A percentile compares a stretch with the other conserved stretches of the same genome.
Evolutionary conservation across 2,888 invertebrate species (phyloP).

Genomic region (Pinctada fucata): DNA sequence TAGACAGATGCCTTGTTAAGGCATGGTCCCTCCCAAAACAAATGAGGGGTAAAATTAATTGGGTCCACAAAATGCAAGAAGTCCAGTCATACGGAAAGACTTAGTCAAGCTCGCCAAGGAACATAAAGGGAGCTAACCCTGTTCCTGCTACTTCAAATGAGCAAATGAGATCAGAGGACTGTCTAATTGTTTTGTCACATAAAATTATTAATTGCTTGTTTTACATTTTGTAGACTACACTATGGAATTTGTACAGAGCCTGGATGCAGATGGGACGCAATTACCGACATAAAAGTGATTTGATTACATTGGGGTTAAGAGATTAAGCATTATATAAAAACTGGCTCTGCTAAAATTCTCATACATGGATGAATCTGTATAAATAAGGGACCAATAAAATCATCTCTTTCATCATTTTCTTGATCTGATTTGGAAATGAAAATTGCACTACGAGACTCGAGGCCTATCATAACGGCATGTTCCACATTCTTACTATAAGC

Average conservation of each 20-base stretch:
- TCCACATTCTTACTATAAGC: too few relatives aligned
- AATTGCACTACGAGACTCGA: neutral
- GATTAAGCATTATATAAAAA: neutral
- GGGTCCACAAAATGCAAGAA: slow-evolving; percentile 27
- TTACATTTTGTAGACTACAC: slow-evolving; percentile 13
- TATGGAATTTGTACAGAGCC: neutral
- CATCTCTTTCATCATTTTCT: neutral
- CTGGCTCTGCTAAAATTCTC: neutral
- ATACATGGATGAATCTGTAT: neutral
- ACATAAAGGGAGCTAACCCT: slow-evolving; percentile 34
- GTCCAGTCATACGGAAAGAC: slow-evolving; percentile 24
- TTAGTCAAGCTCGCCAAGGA: slow-evolving; percentile 18
- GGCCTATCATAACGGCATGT: too few relatives aligned
- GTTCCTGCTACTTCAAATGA: slow-evolving; percentile 5
- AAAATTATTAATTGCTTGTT: slow-evolving; percentile 38
- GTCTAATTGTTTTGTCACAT: slow-evolving; percentile 27
- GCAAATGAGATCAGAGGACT: slow-evolving; percentile 28
- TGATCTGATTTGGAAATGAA: neutral
- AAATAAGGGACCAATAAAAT: neutral
- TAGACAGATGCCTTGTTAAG: slow-evolving; percentile 37
- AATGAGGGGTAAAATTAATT: slow-evolving; percentile 43
- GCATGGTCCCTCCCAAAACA: slow-evolving; percentile 31
- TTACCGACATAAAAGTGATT: neutral
- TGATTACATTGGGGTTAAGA: neutral
- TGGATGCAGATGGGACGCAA: neutral